Percentiles rank a stretch among this genome's conserved stretches.
These are phyloP conservation scores for Ranitomeya variabilis DNA, from an alignment of 2,113 vertebrate genomes.

Conservation along the genomic window DNA sequence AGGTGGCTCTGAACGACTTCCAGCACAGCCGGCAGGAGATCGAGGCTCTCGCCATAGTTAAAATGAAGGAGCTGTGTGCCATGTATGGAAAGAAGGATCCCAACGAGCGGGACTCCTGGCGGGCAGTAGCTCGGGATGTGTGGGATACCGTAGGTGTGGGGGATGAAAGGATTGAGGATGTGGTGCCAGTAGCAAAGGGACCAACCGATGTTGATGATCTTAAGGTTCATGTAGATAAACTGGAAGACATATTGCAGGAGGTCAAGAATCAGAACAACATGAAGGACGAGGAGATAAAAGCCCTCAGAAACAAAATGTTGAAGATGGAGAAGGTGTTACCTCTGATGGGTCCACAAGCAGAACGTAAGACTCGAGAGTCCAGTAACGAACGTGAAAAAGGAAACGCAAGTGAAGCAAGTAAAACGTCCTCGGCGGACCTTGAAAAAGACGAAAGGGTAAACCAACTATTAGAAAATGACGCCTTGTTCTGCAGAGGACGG, in stretches of 20 bases:
- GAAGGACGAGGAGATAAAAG: constrained; percentile 97
- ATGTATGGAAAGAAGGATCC: constrained; percentile 96
- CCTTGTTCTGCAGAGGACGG: constrained; percentile 80
- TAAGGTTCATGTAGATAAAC: constrained; percentile 94
- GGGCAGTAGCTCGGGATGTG: constrained; percentile 93
- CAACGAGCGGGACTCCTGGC: constrained; percentile 95
- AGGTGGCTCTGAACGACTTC: constrained; percentile 97
- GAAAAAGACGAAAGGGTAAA: constrained; percentile 75
- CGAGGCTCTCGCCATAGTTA: constrained; percentile 96
- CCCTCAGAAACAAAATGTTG: constrained; percentile 93
- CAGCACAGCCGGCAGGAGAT: constrained; percentile 96
- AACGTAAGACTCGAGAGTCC: constrained; percentile 68
- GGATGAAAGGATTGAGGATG: constrained; percentile 91
- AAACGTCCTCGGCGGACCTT: constrained; percentile 62
- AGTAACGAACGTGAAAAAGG: constrained; percentile 51
- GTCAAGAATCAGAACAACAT: constrained; percentile 98
- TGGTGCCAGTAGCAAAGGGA: constrained; percentile 76
- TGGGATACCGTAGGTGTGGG: constrained; percentile 98
- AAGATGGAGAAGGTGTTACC: constrained; percentile 98
- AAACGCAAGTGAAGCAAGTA: constrained; percentile 40
- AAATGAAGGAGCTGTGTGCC: constrained; percentile 97
- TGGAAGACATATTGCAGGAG: constrained; percentile 96
- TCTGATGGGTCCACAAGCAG: constrained; percentile 79
- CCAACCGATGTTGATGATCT: constrained; percentile 90
- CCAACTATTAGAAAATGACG: constrained; percentile 78